Evolutionary conservation across 2,113 vertebrate species (phyloP), one percentile per base, ranked within the genome.

Genomic region (Xenopus borealis): DNA sequence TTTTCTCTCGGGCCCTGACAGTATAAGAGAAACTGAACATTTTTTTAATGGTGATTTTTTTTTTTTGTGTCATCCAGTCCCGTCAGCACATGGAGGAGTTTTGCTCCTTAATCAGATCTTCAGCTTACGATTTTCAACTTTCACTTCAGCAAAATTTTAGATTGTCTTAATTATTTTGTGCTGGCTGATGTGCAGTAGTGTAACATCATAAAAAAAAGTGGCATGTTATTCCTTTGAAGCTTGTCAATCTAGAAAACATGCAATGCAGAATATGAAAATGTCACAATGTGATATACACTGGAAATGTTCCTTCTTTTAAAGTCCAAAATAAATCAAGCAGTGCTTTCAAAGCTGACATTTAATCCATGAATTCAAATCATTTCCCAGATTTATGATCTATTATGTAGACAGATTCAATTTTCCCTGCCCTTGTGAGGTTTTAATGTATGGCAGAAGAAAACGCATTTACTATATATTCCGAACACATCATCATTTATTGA

Each of bases 311-410:
- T 89, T 86, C 83, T 85, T 83, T 81, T 87, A 85, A 87, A 71
- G 81, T 80, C 45, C 46, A 75, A 85, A 83, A 88, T 88, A 88
- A 87, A 91, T 89, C 82, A 87, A 61, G 33, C 81, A 86, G 83
- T 83, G 79, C 80, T 90, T 89, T 89, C 82, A 83, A 85, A 84
- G 76, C 11, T 82, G 88, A 84, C 85, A 82, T 84, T 84, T 86
- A 89, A 88, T 87, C 84, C 85, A 90, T 86, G 81, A 88, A 87
- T 88, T 86, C 85, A 88, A 87, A 88, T 85, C 9, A 87, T 90
- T 88, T 86, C 44, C 74, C 82, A 85, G 83, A 91, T 87, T 84
- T 84, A 89, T 82, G 80, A 79, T 73, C 81, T 82, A 89, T 88
- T 90, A 88, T 80, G 88, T 85, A 89, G 85, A 87, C 79, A 86